Evolutionary conservation across 2,797 vertebrate genomes (phyloP).

Genomic region (Liasis olivaceus): DNA sequence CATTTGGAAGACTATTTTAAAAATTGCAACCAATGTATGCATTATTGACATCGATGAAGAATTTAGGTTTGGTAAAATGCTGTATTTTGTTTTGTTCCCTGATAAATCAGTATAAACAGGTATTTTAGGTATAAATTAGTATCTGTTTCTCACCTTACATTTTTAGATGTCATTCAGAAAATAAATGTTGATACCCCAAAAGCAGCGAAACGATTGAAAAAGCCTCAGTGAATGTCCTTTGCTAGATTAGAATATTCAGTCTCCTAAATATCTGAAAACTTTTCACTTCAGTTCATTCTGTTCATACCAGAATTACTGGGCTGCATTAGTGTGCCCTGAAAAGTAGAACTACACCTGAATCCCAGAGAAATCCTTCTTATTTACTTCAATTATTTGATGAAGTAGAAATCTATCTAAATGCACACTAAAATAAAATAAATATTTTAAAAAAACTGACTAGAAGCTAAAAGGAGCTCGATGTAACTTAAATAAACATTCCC

Average conservation of each 20-base stretch:
- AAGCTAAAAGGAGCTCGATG: constrained; percentile 35
- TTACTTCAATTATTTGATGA: constrained; percentile 59
- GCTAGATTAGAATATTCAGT: background rate
- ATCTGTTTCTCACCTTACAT: background rate
- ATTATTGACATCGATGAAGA: background rate
- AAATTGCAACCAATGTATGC: background rate
- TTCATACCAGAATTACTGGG: background rate
- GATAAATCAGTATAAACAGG: background rate
- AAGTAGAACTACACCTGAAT: background rate
- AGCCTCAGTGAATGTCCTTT: background rate
- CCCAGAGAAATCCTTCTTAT: constrained; percentile 32
- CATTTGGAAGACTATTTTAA: background rate
- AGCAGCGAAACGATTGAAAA: background rate
- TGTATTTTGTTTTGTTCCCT: background rate
- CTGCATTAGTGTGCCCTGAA: background rate
- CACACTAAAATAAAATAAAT: background rate
- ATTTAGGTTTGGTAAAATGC: background rate
- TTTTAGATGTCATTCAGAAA: background rate
- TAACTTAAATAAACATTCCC: constrained; percentile 58
- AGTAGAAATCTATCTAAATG: constrained; percentile 46
- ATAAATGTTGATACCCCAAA: background rate
- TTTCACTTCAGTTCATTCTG: background rate
- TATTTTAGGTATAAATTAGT: background rate
- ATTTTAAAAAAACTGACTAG: constrained; percentile 62
- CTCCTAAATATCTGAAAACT: constrained; percentile 7